Evolutionary conservation across 2,113 vertebrate genomes (phyloP), one percentile per base, ranked within the genome.

Genomic region (Amblyopsis rosae): DNA sequence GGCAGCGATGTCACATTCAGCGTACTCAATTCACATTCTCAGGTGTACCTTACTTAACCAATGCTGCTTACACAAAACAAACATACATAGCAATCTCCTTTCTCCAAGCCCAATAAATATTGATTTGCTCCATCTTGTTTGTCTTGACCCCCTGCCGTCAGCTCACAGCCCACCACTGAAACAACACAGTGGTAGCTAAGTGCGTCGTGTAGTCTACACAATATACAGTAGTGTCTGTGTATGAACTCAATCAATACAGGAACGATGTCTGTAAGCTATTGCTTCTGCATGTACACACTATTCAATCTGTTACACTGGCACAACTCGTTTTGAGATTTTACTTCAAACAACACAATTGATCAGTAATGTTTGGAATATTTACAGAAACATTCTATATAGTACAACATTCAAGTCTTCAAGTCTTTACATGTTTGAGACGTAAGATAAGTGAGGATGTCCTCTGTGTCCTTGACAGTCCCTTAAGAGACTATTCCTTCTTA

Each of bases 131-230:
- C 3, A 2, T 70, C 13, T 4, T 62, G 33, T 59, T 59, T 49
- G 55, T 67, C 48, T 67, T 33, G 41, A 46, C n/a, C n/a, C 51
- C 64, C 32, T 0, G 11, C 41, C 46, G 15, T 63, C 35, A 16
- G n/a, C 59, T 19, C 78, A 66, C 58, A 49, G 0, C 17, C 75
- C 63, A 63, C 70, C 6, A 13, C 76, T 17, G 48, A 53, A 75
- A 7, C 17, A 16, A 15, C 26, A 62, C 72, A 77, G 74, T 63
- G 73, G 75, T 69, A 81, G 75, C 73, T 79, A 76, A 81, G 75
- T 84, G 64, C 69, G 19, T 58, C 67, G 76, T 79, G 75, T 73
- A 59, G 66, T 26, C 69, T 76, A 70, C 50, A 74, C 59, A 58
- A n/a, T 53, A 26, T 50, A 48, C 9, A 17, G n/a, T 55, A 55